Evolutionary conservation across 2,888 invertebrate species (phyloP).

Genomic region (Ectobius pallidus): DNA sequence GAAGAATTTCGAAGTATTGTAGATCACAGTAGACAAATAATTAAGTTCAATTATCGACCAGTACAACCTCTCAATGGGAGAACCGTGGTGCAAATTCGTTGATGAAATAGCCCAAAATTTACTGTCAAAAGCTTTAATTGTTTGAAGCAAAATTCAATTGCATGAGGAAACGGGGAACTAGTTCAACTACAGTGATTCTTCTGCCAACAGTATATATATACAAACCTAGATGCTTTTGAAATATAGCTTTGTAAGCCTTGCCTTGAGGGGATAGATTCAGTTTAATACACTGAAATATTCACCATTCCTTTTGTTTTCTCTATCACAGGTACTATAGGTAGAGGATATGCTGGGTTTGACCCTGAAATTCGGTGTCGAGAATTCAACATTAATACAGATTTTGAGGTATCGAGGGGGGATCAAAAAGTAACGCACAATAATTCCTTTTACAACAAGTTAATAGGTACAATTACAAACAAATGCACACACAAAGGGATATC

Average conservation of each 20-base stretch:
- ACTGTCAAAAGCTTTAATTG: background rate
- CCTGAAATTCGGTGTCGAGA: too few relatives aligned
- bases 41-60: slow-evolving; percentile 39
- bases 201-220: background rate
- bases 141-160: background rate
- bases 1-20: slow-evolving; percentile 34
- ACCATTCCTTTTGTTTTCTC: too few relatives aligned
- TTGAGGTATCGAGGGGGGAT: too few relatives aligned
- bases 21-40: slow-evolving; percentile 32
- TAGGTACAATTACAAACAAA: too few relatives aligned
- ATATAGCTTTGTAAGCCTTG: background rate
- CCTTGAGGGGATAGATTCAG: too few relatives aligned
- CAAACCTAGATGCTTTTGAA: background rate
- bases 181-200: background rate
- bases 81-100: slow-evolving; percentile 36
- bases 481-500: too few relatives aligned
- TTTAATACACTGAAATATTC: too few relatives aligned
- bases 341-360: too few relatives aligned
- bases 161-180: background rate
- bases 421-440: too few relatives aligned
- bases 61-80: slow-evolving; percentile 37
- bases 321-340: too few relatives aligned
- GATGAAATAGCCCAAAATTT: slow-evolving; percentile 1
- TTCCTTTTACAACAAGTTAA: too few relatives aligned
- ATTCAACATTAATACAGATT: too few relatives aligned